Evolutionary conservation across 1,140 invertebrate genomes (phyloP).

Genomic region (Saxidomus purpurata): DNA sequence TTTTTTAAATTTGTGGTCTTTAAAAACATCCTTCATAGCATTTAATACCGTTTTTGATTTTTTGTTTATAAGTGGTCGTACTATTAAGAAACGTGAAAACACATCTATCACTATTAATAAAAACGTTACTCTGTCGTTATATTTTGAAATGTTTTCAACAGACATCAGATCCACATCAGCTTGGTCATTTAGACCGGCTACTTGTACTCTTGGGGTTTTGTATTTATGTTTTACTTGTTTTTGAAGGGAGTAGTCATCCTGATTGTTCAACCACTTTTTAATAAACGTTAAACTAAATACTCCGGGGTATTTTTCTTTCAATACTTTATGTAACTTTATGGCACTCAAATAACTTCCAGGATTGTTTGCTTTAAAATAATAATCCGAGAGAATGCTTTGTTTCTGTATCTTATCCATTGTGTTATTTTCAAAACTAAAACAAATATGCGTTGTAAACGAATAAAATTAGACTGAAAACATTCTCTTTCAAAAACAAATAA

Average conservation of each 20-base stretch:
- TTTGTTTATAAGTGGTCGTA: constrained; percentile 32
- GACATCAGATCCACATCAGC: constrained; percentile 53
- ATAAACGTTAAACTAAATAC: constrained; percentile 49
- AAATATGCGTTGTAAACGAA: not conserved
- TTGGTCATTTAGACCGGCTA: constrained; percentile 58
- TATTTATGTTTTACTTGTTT: constrained; percentile 55
- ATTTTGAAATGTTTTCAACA: constrained; percentile 59
- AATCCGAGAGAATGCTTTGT: constrained; percentile 41
- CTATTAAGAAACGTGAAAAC: constrained; percentile 51
- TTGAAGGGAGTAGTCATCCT: constrained; percentile 44
- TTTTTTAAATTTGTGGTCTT: constrained; percentile 32
- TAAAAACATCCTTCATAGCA: constrained; percentile 51
- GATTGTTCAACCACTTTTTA: constrained; percentile 63
- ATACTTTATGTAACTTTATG: constrained; percentile 23
- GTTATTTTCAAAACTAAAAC: not conserved
- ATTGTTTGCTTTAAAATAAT: constrained; percentile 61
- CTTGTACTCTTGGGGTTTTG: constrained; percentile 50
- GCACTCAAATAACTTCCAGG: constrained; percentile 52
- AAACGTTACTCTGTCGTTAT: constrained; percentile 58
- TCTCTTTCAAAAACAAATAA: too few relatives aligned
- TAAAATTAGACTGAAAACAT: not conserved
- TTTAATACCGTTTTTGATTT: constrained; percentile 42
- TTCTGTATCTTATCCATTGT: constrained; percentile 39
- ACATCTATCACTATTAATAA: constrained; percentile 51
- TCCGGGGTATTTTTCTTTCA: constrained; percentile 50